Evolutionary conservation across 2,797 vertebrate genomes (phyloP), one percentile per base, ranked within the genome.

Genomic region (Nannoperca australis): DNA sequence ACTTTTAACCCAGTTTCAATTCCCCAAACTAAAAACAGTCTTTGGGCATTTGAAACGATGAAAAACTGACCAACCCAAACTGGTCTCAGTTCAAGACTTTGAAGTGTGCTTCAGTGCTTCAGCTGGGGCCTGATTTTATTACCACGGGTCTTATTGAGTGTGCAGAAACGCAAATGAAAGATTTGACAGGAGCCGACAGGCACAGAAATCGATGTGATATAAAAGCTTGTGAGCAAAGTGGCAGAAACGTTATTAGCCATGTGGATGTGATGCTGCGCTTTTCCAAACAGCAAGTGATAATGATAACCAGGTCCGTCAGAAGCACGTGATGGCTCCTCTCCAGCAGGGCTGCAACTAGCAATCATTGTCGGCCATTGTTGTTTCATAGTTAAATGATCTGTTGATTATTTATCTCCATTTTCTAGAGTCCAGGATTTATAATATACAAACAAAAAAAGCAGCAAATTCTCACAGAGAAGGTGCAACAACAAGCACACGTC

Each of bases 11-110:
- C 15, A 22, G 34, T 60, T 75, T 54, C 27, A 27, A 45, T 40
- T 59, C 75, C 69, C 67, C 70, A 30, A 77, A 80, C 22, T 70
- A 17, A 42, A 63, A 60, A n/a, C 27, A 27, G 24, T 27, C 18
- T 36, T 71, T 82, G 36, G n/a, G 22, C 58, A 45, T 7, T 14
- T 54, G 15, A 40, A 53, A 67, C 10, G 8, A 62, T 51, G 38
- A 67, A 73, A 83, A 67, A 40, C 13, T 18, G 69, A 86, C 61
- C 62, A 79, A 9, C 60, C 58, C 0, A 0, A 79, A 34, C 65
- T 45, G 22, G 38, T 49, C 70, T 42, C 3, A 9, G 20, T 55
- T 82, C 79, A 73, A 71, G 63, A 67, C 66, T 83, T 74, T 73
- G 70, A 54, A 72, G 59, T 70, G 20, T 4, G 3, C 50, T 72